Conservation (phyloP, 2,888 invertebrate genomes). For the Sarcophaga variegata region DNA sequence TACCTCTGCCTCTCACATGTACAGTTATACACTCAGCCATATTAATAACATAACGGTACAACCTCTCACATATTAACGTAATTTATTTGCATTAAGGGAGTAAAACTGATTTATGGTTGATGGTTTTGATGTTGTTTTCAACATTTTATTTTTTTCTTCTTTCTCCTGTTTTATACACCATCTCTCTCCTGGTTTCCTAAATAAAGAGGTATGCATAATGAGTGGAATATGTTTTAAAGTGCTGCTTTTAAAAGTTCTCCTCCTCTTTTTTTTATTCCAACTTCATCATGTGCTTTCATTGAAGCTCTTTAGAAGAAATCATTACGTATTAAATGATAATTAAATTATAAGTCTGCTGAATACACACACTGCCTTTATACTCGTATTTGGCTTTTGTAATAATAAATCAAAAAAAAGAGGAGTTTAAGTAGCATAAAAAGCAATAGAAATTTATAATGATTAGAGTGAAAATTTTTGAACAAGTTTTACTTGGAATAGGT, state of each 20-base stretch:
- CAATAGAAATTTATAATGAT: background rate
- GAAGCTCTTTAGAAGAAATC: background rate
- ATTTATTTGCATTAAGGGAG: constrained; percentile 68
- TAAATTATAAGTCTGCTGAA: constrained; percentile 35
- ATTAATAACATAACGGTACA: constrained; percentile 37
- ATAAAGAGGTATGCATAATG: background rate
- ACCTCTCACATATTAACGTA: constrained; percentile 62
- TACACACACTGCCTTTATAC: background rate
- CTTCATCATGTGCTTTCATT: background rate
- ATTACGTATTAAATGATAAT: constrained; percentile 38
- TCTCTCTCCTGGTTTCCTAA: background rate
- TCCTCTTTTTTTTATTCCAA: background rate
- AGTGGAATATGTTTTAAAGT: constrained; percentile 6
- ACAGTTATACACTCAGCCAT: constrained; percentile 25
- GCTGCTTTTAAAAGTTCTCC: background rate
- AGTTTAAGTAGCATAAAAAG: background rate
- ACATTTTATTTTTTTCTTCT: constrained; percentile 5
- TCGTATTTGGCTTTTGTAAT: background rate
- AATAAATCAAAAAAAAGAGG: background rate
- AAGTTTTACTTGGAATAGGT: constrained; percentile 40
- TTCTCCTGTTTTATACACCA: background rate
- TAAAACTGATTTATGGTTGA: constrained; percentile 68
- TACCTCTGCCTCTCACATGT: background rate
- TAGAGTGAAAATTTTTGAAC: background rate
- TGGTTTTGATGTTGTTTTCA: constrained; percentile 65